phyloP scores from a whole-genome alignment of 2,113 vertebrate species.

The Triplophysa tibetana region DNA sequence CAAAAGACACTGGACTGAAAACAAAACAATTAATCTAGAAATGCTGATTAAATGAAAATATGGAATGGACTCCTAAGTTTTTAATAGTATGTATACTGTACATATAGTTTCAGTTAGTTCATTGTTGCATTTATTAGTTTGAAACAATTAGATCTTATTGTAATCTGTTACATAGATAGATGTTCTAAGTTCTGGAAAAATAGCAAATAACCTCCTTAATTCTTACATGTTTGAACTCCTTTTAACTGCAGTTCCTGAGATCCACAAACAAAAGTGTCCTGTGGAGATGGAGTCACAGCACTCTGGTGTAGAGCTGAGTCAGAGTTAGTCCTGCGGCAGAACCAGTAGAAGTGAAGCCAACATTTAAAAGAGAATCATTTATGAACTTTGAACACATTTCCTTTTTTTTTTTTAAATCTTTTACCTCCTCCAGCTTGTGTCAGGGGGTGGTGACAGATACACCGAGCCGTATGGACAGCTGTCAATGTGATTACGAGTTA shows the following conservation, averaged over 20 bases:
- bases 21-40: no score
- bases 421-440: slow-evolving; percentile 98
- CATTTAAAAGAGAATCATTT: neutral
- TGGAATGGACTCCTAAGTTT: no score
- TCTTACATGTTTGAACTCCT: slow-evolving; percentile 77
- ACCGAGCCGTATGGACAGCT: slow-evolving; percentile 96
- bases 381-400: neutral
- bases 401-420: slow-evolving; percentile 41
- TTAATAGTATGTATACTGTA: no score
- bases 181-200: slow-evolving; percentile 31
- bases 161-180: no score
- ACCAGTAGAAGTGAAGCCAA: slow-evolving; percentile 50
- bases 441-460: slow-evolving; percentile 94
- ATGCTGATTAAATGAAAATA: no score
- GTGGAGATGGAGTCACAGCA: slow-evolving; percentile 86
- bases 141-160: no score
- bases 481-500: slow-evolving; percentile 86
- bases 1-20: no score
- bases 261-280: slow-evolving; percentile 85
- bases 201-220: neutral
- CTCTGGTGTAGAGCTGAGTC: slow-evolving; percentile 98
- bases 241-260: slow-evolving; percentile 93
- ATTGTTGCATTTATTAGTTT: no score
- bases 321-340: slow-evolving; percentile 87
- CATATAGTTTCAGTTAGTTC: no score